Percentiles rank a stretch among this genome's conserved stretches.
These are phyloP conservation scores for Brassicogethes aeneus DNA, from an alignment of 2,888 invertebrate genomes.

Conservation along the genomic window DNA sequence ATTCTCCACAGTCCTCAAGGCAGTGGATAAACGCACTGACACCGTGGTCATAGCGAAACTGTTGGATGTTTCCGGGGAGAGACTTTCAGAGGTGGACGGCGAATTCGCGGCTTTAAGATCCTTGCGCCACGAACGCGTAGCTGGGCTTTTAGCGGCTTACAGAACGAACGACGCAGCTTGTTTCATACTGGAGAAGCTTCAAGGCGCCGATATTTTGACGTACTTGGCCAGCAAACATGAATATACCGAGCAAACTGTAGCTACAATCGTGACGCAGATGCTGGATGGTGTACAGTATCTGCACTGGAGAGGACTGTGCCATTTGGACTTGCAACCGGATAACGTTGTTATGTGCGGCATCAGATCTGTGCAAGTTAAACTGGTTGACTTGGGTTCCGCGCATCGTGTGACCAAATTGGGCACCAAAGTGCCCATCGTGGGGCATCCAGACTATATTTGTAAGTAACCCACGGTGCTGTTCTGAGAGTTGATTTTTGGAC, in stretches of 20 bases:
- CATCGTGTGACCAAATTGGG: slow-evolving; percentile 74
- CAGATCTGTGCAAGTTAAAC: slow-evolving; percentile 75
- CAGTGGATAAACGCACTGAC: slow-evolving; percentile 66
- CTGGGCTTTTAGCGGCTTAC: slow-evolving; percentile 62
- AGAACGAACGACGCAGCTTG: slow-evolving; percentile 63
- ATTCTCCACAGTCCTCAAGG: slow-evolving; percentile 79
- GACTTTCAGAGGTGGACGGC: slow-evolving; percentile 56
- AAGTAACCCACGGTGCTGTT: slow-evolving; percentile 20
- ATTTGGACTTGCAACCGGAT: slow-evolving; percentile 87
- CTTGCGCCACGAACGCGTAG: slow-evolving; percentile 82
- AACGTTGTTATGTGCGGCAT: slow-evolving; percentile 89
- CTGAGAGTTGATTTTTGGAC: too few species aligned
- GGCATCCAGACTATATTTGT: slow-evolving; percentile 69
- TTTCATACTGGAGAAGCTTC: slow-evolving; percentile 72
- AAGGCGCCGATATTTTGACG: slow-evolving; percentile 86
- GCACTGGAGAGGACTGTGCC: slow-evolving; percentile 87
- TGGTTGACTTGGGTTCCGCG: slow-evolving; percentile 88
- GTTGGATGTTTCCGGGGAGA: slow-evolving; percentile 57
- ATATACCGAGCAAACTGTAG: slow-evolving; percentile 88
- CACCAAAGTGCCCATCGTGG: slow-evolving; percentile 57
- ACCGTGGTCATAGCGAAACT: slow-evolving; percentile 78
- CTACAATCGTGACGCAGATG: slow-evolving; percentile 76
- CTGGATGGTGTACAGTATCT: slow-evolving; percentile 88
- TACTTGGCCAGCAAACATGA: slow-evolving; percentile 82
- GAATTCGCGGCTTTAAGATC: slow-evolving; percentile 80